Evolutionary conservation across 2,113 vertebrate species (phyloP), one percentile per base, ranked within the genome.

Genomic region (Pyrgilauda ruficollis): DNA sequence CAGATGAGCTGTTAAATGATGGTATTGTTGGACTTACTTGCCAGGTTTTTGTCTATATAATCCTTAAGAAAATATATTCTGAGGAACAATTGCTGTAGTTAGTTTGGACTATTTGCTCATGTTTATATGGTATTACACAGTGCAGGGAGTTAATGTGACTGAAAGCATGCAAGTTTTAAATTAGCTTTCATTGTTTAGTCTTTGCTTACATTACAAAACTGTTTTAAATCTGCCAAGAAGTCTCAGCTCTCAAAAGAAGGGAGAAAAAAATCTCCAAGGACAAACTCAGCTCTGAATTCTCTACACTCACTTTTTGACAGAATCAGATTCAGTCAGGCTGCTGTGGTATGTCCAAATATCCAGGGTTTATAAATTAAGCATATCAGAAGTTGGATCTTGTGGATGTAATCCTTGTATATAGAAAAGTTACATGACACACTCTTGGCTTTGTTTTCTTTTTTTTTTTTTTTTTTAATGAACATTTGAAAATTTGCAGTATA

Each of bases 51-150:
- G 55, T 92, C 94, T 90, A 59, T 39, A 56, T 80, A 87, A 78
- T 78, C 61, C 89, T 84, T 94, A 92, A 92, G 75, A 94, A 94
- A 94, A 92, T 41, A 69, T 39, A 80, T 78, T 76, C 69, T 1
- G 6, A 86, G 92, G 56, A 93, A 85, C 77, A 95, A 96, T 73
- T 93, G 72, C 30, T 0, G 0, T 41, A 62, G 74, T 79, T 92
- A 96, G 72, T 93, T 88, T 92, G 94, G 72, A 89, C 27, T 94
- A 49, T 79, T 91, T 93, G 44, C 39, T 53, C 50, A 7, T 96
- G 96, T 96, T 96, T 95, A 97, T 95, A 96, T 12, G 76, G 18
- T 19, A 88, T 94, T 88, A 93, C 93, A 95, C 64, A 92, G 90
- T 95, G 69, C 95, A 96, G 93, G 53, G 87, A 96, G 80, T 94